These are phyloP conservation scores for Ranitomeya variabilis DNA, from an alignment of 2,113 vertebrate genomes.

Conservation along the genomic window DNA sequence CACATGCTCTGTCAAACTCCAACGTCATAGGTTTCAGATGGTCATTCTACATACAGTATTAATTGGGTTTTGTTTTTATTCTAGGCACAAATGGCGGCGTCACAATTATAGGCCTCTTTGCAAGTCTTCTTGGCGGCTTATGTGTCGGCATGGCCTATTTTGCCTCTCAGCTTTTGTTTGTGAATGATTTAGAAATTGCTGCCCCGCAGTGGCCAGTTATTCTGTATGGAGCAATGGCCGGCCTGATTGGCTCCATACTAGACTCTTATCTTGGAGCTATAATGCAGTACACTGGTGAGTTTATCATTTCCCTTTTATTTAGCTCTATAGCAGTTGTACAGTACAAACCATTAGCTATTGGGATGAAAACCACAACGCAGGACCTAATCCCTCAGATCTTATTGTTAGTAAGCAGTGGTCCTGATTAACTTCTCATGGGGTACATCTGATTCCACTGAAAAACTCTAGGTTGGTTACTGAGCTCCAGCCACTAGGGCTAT, in stretches of 20 bases:
- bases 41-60: not conserved
- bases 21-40: no score
- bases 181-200: slow-evolving; percentile 81
- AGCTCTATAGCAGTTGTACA: not conserved
- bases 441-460: no score
- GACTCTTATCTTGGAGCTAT: slow-evolving; percentile 93
- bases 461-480: no score
- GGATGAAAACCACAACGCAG: no score
- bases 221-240: slow-evolving; percentile 82
- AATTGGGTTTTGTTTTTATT: slow-evolving; percentile 18
- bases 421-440: no score
- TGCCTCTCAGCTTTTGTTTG: slow-evolving; percentile 79
- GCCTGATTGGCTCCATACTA: slow-evolving; percentile 88
- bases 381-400: no score
- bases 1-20: no score
- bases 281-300: slow-evolving; percentile 91
- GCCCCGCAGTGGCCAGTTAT: slow-evolving; percentile 93
- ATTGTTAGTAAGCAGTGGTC: no score
- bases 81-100: slow-evolving; percentile 94
- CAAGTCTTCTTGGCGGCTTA: slow-evolving; percentile 87
- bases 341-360: not conserved
- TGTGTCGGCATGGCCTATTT: slow-evolving; percentile 85
- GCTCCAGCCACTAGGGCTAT: no score
- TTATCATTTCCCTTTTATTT: not conserved
- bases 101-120: slow-evolving; percentile 80